A percentile compares a stretch with the other conserved stretches of the same genome.
Evolutionary conservation across 2,888 invertebrate genomes (phyloP).

Genomic region (Hylaea fasciaria): DNA sequence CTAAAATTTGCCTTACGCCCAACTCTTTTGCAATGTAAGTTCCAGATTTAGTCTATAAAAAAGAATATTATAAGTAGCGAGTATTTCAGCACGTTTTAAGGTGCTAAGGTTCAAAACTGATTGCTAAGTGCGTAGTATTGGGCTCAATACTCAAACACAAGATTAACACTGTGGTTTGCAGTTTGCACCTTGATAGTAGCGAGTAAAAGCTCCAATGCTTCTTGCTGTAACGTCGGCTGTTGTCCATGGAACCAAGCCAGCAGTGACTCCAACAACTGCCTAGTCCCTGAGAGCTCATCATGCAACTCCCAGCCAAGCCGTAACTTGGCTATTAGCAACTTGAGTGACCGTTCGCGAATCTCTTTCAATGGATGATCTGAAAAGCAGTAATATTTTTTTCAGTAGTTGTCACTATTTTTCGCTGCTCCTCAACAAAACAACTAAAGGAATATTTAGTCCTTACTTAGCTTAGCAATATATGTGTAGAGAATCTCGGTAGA

Average conservation of each 20-base stretch:
- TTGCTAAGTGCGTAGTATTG: no score
- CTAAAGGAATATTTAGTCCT: no score
- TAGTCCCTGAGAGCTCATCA: slow-evolving; percentile 84
- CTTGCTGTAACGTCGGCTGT: slow-evolving; percentile 79
- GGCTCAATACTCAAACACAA: neutral
- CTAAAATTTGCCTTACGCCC: slow-evolving; percentile 70
- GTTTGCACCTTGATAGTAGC: slow-evolving; percentile 81
- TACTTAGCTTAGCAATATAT: slow-evolving; percentile 73
- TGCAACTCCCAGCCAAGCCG: slow-evolving; percentile 86
- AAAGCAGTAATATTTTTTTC: slow-evolving; percentile 31
- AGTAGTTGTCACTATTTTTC: no score
- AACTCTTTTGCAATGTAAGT: slow-evolving; percentile 78
- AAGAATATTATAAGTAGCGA: no score
- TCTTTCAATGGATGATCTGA: slow-evolving; percentile 84
- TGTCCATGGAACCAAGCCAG: slow-evolving; percentile 87
- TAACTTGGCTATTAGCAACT: slow-evolving; percentile 85
- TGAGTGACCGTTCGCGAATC: slow-evolving; percentile 84
- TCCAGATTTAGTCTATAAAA: slow-evolving; percentile 82
- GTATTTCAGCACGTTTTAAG: no score
- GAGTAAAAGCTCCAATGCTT: slow-evolving; percentile 84
- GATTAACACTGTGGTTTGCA: neutral
- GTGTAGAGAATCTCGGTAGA: slow-evolving; percentile 46
- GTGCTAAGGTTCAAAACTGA: no score
- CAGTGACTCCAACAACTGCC: slow-evolving; percentile 84
- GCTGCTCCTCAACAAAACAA: no score